A percentile compares a stretch with the other conserved stretches of the same genome.
Evolutionary conservation across 2,888 invertebrate genomes (phyloP).

Genomic region (Antheraea assamensis): DNA sequence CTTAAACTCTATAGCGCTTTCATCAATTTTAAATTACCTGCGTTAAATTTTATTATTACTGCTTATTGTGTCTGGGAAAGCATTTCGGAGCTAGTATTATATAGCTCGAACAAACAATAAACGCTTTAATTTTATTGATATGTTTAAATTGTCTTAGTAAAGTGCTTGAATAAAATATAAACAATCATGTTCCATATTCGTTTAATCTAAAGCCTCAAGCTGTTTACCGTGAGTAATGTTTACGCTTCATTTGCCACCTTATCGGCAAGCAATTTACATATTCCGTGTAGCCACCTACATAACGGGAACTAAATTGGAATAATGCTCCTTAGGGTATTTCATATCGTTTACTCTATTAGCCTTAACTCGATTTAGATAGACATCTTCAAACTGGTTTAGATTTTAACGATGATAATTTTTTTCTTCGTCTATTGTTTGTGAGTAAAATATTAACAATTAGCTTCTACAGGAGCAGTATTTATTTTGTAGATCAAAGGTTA

Average conservation of each 20-base stretch:
- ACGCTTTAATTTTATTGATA: too few species aligned
- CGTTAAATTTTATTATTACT: too few species aligned
- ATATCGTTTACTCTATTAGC: slow-evolving; percentile 16
- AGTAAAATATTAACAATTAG: too few species aligned
- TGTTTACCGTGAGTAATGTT: slow-evolving; percentile 39
- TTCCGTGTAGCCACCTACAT: slow-evolving; percentile 47
- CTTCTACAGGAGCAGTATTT: too few species aligned
- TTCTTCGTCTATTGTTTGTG: too few species aligned
- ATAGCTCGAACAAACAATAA: too few species aligned
- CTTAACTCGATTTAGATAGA: slow-evolving; percentile 9
- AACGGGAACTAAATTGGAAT: slow-evolving; percentile 59
- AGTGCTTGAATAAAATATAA: not conserved
- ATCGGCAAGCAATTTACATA: slow-evolving; percentile 63
- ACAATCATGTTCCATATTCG: not conserved
- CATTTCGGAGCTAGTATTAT: too few species aligned
- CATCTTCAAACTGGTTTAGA: slow-evolving; percentile 13
- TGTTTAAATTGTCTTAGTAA: not conserved
- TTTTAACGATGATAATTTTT: too few species aligned
- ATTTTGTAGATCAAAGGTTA: too few species aligned
- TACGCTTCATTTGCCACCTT: slow-evolving; percentile 59
- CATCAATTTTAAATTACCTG: too few species aligned
- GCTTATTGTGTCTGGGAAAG: too few species aligned
- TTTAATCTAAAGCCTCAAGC: slow-evolving; percentile 28
- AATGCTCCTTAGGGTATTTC: slow-evolving; percentile 36
- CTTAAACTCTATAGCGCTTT: too few species aligned